Evolutionary conservation across 2,888 invertebrate genomes (phyloP), one percentile per base, ranked within the genome.

Genomic region (Gortyna flavago): DNA sequence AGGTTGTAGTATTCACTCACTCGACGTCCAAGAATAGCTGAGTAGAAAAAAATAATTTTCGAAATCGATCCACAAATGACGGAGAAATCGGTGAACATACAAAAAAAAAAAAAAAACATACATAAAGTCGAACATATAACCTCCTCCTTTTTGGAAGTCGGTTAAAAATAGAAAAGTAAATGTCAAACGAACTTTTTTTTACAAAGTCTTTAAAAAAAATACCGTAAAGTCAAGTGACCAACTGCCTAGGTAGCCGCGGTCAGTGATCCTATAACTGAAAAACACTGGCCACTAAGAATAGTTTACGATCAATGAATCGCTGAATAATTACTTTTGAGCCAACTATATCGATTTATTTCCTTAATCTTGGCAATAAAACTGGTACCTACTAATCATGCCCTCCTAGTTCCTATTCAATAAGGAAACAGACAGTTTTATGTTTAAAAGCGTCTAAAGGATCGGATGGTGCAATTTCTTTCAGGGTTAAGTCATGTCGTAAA

Each of bases 261-360:
- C 87, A 87, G 74, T 87, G 88, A 82, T 81, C 87, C 76, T 80
- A 68, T 38, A 57, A 32, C 64, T 69, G 80, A 80, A 77, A 81
- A 72, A 79, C 80, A 84, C 77, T 78, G 76, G 44, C 72, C 70
- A 80, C 64, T 68, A 75, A 75, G 69, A 84, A 76, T 65, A 77
- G 32, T 80, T 83, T 78, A 72, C 79, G 79, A 72, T 82, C 79
- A 84, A 76, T 77, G 70, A 82, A 77, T 86, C 57, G 69, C 79
- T 41, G 70, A 84, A 87, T 87, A 86, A 87, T 82, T 85, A 77
- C 82, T 86, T 82, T 70, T 79, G 25, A 66, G 70, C 75, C 84
- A 83, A 72, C 73, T 66, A 75, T 82, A 87, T 84, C 71, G 71
- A 85, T 84, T 85, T 85, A 79, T 79, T 73, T 57, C 66, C 73